Percentiles rank a stretch among this genome's conserved stretches.
Evolutionary conservation across 2,113 vertebrate genomes (phyloP).

Genomic region (Oryzias javanicus): DNA sequence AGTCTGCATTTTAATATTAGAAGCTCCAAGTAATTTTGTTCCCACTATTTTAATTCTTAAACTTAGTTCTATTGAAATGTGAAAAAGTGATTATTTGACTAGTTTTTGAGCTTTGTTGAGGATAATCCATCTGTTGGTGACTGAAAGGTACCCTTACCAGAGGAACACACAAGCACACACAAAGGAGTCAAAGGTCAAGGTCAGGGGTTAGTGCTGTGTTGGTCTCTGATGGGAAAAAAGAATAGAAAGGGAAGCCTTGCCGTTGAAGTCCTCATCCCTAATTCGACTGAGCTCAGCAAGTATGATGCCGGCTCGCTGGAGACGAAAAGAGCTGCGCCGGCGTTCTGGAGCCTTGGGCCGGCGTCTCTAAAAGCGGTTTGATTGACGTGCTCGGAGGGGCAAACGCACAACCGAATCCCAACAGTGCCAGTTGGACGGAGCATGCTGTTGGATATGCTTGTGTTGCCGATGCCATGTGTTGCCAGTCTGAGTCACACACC

Average conservation of each 20-base stretch:
- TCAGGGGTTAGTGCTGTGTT: constrained; percentile 42
- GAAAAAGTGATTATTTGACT: too few species aligned
- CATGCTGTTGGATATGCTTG: constrained; percentile 25
- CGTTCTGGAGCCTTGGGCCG: constrained; percentile 15
- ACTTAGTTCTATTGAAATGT: too few species aligned
- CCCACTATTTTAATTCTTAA: background rate
- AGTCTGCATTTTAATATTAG: background rate
- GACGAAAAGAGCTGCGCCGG: constrained; percentile 14
- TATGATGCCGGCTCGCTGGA: constrained; percentile 1
- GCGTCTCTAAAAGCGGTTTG: constrained; percentile 26
- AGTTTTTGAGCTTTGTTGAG: background rate
- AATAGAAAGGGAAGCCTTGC: constrained; percentile 41
- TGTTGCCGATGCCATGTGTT: constrained; percentile 40
- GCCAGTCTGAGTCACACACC: constrained; percentile 47
- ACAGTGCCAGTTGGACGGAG: constrained; percentile 18
- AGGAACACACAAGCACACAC: constrained; percentile 7
- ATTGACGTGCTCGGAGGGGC: constrained; percentile 29
- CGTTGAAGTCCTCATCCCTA: constrained; percentile 29
- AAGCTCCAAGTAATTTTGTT: background rate
- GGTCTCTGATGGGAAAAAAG: constrained; percentile 31
- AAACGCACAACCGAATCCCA: background rate
- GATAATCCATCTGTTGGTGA: background rate
- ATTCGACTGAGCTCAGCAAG: constrained; percentile 47
- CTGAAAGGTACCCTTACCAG: constrained; percentile 3
- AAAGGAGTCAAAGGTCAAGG: constrained; percentile 53